Conservation (phyloP, 2,888 invertebrate genomes). For the Drosophila eohydei region DNA sequence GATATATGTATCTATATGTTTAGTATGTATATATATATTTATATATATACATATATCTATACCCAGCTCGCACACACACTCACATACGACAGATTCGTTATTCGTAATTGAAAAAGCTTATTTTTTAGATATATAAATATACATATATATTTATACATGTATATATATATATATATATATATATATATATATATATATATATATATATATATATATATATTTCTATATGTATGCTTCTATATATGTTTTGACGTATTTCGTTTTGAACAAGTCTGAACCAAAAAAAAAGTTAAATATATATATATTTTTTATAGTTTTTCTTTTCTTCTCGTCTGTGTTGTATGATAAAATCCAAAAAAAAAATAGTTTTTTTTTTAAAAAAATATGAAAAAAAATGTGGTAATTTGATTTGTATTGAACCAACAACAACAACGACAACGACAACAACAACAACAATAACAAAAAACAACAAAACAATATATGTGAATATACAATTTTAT, state of each 20-base stretch:
- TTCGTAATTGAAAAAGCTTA: slow-evolving; percentile 57
- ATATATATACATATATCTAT: slow-evolving; percentile 18
- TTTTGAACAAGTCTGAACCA: slow-evolving; percentile 47
- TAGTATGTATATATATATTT: neutral
- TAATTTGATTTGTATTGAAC: slow-evolving; percentile 46
- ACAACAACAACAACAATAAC: slow-evolving; percentile 71
- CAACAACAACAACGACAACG: slow-evolving; percentile 70
- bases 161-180: slow-evolving; percentile 34
- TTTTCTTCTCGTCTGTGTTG: slow-evolving; percentile 18
- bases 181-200: slow-evolving; percentile 29
- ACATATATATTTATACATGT: slow-evolving; percentile 39
- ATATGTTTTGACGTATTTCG: slow-evolving; percentile 34
- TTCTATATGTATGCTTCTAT: slow-evolving; percentile 22
- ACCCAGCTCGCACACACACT: slow-evolving; percentile 41
- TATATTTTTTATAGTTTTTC: slow-evolving; percentile 20
- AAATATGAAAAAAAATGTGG: slow-evolving; percentile 59
- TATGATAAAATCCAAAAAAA: slow-evolving; percentile 43
- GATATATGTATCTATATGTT: slow-evolving; percentile 11
- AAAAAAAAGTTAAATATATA: slow-evolving; percentile 34
- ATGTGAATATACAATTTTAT: slow-evolving; percentile 71
- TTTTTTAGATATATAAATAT: slow-evolving; percentile 31
- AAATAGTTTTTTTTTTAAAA: slow-evolving; percentile 39
- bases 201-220: slow-evolving; percentile 32
- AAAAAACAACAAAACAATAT: slow-evolving; percentile 66
- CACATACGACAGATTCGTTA: slow-evolving; percentile 49